A percentile compares a stretch with the other conserved stretches of the same genome.
phyloP scores from a whole-genome alignment of 2,888 invertebrate genomes.

The Acheta domesticus region DNA sequence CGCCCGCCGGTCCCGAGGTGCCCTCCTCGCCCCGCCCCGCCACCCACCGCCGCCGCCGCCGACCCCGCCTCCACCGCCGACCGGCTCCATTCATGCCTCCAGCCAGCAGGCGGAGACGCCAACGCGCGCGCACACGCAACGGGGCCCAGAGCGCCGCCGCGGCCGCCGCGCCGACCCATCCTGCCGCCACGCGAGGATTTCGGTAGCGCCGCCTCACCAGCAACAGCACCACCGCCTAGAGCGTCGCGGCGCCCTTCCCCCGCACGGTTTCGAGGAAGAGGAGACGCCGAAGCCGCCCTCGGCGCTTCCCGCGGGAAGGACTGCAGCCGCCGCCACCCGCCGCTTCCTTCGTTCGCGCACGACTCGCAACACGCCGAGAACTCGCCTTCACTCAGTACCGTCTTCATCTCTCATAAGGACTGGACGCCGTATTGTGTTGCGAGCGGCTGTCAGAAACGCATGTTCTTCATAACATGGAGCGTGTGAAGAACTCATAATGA shows the following conservation, averaged over 20 bases:
- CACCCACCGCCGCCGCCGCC: background rate
- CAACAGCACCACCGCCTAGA: background rate
- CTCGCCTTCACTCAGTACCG: too few species aligned
- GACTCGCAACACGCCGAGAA: too few species aligned
- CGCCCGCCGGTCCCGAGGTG: background rate
- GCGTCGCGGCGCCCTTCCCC: background rate
- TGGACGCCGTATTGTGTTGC: background rate
- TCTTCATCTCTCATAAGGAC: background rate
- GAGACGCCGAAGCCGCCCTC: background rate
- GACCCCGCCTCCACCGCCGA: background rate
- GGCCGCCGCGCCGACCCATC: background rate
- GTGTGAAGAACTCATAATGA: too few species aligned
- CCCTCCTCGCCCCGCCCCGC: background rate
- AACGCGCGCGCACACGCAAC: background rate
- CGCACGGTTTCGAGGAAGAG: background rate
- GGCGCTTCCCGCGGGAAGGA: too few species aligned
- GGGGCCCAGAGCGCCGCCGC: background rate
- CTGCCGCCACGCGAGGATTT: slow-evolving; percentile 11
- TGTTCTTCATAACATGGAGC: too few species aligned
- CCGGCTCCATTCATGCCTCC: background rate
- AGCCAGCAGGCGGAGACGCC: background rate
- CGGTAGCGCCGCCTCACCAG: background rate
- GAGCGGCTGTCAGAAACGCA: too few species aligned
- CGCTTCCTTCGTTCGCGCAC: too few species aligned
- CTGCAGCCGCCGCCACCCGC: too few species aligned